A percentile compares a stretch with the other conserved stretches of the same genome.
These are phyloP conservation scores for Cephus pulcher DNA, from an alignment of 2,888 invertebrate genomes.

Conservation along the genomic window DNA sequence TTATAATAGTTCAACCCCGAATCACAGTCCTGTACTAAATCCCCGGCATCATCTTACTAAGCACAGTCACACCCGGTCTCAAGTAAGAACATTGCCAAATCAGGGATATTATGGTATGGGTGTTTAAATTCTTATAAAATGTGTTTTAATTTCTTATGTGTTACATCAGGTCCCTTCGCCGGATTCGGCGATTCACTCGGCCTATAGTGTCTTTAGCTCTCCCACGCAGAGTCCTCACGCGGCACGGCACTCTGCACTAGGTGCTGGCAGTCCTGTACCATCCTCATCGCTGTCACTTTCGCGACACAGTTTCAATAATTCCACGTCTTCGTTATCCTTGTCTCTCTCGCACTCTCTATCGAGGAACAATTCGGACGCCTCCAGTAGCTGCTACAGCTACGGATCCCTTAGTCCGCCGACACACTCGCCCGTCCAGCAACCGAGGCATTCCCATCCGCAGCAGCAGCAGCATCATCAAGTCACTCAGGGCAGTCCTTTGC, in stretches of 20 bases:
- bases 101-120: neutral
- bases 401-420: conserved; percentile 75
- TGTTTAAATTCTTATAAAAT: conserved; percentile 4
- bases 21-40: conserved; percentile 74
- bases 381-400: conserved; percentile 89
- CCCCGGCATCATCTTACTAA: conserved; percentile 65
- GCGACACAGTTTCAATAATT: conserved; percentile 64
- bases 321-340: conserved; percentile 66
- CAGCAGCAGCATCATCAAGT: conserved; percentile 55
- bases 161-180: conserved; percentile 75
- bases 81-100: conserved; percentile 38
- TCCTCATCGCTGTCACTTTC: conserved; percentile 63
- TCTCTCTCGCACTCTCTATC: conserved; percentile 84
- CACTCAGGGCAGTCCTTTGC: conserved; percentile 67
- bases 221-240: conserved; percentile 90
- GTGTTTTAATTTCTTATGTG: neutral
- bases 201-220: conserved; percentile 85
- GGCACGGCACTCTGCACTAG: conserved; percentile 78
- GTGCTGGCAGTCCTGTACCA: conserved; percentile 62
- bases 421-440: conserved; percentile 84
- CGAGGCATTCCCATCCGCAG: conserved; percentile 66
- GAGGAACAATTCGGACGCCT: conserved; percentile 91
- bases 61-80: conserved; percentile 64
- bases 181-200: conserved; percentile 90
- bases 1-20: conserved; percentile 74